These are phyloP conservation scores for Drosophila niveifrons DNA, from an alignment of 2,888 invertebrate species.

Conservation along the genomic window DNA sequence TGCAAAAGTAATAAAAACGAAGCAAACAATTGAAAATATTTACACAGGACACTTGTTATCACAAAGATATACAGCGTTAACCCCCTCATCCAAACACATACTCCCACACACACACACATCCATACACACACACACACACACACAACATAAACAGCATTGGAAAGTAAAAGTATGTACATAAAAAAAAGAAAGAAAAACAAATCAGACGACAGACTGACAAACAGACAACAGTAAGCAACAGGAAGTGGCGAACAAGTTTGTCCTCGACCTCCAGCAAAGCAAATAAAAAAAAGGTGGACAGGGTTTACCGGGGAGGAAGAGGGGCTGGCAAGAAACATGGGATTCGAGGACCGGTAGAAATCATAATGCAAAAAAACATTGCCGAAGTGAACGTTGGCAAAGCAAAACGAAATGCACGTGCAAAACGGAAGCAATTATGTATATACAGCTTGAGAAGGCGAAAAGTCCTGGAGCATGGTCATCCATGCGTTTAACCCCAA, in stretches of 20 bases:
- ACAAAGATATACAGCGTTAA: slow-evolving; percentile 55
- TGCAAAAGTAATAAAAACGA: slow-evolving; percentile 75
- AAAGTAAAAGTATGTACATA: slow-evolving; percentile 58
- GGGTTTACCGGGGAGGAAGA: not conserved
- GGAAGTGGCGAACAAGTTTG: slow-evolving; percentile 69
- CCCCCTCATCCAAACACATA: slow-evolving; percentile 8
- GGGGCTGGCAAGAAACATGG: not conserved
- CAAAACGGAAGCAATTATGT: slow-evolving; percentile 77
- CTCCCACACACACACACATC: slow-evolving; percentile 27
- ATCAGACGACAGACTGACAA: slow-evolving; percentile 59
- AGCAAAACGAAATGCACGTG: slow-evolving; percentile 75
- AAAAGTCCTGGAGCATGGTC: slow-evolving; percentile 14
- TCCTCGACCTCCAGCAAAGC: slow-evolving; percentile 17
- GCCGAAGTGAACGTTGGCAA: slow-evolving; percentile 35
- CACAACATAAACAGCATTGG: slow-evolving; percentile 60
- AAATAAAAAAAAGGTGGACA: not conserved
- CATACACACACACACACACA: slow-evolving; percentile 20
- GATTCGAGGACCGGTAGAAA: slow-evolving; percentile 28
- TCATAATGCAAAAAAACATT: slow-evolving; percentile 61
- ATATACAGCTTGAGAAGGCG: slow-evolving; percentile 69
- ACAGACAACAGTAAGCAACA: slow-evolving; percentile 69
- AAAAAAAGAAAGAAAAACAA: slow-evolving; percentile 53
- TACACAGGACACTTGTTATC: slow-evolving; percentile 82
- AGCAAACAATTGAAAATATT: slow-evolving; percentile 80
- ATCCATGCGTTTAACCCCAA: slow-evolving; percentile 12